Evolutionary conservation across 2,113 vertebrate species (phyloP), one percentile per base, ranked within the genome.

Genomic region (Sylvia atricapilla): DNA sequence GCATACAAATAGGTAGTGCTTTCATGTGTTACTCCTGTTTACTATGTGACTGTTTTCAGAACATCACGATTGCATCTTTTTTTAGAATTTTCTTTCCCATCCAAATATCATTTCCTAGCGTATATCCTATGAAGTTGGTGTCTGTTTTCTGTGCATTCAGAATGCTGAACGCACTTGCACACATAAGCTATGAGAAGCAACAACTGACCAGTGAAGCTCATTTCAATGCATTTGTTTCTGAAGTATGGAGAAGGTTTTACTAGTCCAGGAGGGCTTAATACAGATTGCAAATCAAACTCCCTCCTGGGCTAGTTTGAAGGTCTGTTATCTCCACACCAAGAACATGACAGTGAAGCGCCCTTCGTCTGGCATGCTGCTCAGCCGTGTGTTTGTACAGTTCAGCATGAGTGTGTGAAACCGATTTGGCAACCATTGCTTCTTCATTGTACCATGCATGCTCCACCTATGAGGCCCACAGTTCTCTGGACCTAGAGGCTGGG

Each of bases 351-450:
- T 93, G 85, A 93, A 94, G 86, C 5, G 52, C 80, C 90, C 93
- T 93, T 95, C 33, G 22, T 90, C 95, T 96, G 93, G 93, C 83
- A 59, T 94, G 53, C 92, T 27, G 76, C 87, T 94, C 76, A 92
- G 90, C 85, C 3, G 22, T 39, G 79, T 73, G 59, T 85, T 78
- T 96, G 90, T 84, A 90, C 77, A 95, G 96, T 93, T 95, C 83
- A 94, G 86, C 91, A 92, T 52, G 68, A 93, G 78, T 41, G 78
- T 39, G 89, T 81, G 91, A 97, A 95, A 97, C 93, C 93, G 77
- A 66, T 96, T 96, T 98, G 98, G 97, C 98, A 98, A 97, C 92
- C 95, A 90, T 10, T 62, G 84, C 83, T 95, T 96, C 96, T 96
- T 97, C 96, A 96, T 50, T 92, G 95, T 86, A 96, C 94, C 97